Base-by-base conservation (phyloP, 2,888 invertebrate genomes). In the Xylophagus ater region DNA sequence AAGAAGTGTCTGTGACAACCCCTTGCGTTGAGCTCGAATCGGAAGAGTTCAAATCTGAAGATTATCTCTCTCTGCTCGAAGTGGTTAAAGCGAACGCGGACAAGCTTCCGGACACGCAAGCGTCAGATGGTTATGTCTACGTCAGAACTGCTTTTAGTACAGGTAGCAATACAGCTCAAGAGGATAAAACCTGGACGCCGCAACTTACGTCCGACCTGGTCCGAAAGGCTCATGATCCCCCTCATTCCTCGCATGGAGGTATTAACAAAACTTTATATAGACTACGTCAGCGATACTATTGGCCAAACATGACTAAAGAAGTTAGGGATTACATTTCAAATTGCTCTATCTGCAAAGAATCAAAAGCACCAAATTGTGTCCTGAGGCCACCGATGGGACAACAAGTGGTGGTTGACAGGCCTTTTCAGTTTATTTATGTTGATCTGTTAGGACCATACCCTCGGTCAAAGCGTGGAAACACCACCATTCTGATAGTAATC, bases 391-490 rank as follows among this genome's bases (percentile, higher is more conserved):
- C 41, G 1, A 40, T 46, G 36, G 42, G 43, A 10, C 34, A 36
- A 25, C 34, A 32, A 3, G 15, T 19, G 1, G 12, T 31, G 4
- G 34, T 34, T 3, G 34, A 43, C 2, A 21, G 41, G n/a, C 45
- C 45, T 3, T 41, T 40, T 10, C 42, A 47, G 26, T 19, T 33
- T 13, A 10, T 45, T 2, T 40, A 34, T 19, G 17, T 43, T 3
- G 45, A 47, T 31, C 24, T 46, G 2, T 23, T 41, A 15, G 43
- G 38, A 20, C 45, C 45, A n/a, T 47, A 44, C 24, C 39, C 36
- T 6, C 6, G 40, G 33, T 31, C 37, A 4, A 37, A 14, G 7
- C 4, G 5, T 12, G 26, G 37, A 7, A 40, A 44, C 13, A 28
- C 18, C 9, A 12, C 14, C 12, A 24, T 43, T 8, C 32, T 47